Conservation (phyloP, 1,140 invertebrate genomes). For the Drosophila sp. region DNA sequence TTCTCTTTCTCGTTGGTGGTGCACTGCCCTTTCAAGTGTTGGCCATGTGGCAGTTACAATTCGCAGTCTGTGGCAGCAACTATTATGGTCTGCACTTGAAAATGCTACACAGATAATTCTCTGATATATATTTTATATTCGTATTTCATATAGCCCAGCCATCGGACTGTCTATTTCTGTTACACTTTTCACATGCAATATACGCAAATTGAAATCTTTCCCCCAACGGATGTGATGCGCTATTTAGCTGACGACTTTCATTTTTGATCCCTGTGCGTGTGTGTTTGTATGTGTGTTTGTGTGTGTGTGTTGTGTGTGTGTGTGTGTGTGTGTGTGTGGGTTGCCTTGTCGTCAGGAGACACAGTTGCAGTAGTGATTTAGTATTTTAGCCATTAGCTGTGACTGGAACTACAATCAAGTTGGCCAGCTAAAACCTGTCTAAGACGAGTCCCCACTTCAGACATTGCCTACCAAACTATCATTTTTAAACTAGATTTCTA, state of each 20-base stretch:
- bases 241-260: conserved; percentile 46
- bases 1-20: conserved; percentile 11
- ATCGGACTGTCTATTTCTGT: conserved; percentile 45
- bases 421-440: conserved; percentile 9
- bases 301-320: background rate
- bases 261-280: conserved; percentile 18
- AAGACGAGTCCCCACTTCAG: conserved; percentile 1
- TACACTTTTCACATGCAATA: conserved; percentile 18
- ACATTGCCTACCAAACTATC: background rate
- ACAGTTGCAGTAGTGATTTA: conserved; percentile 20
- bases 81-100: conserved; percentile 40
- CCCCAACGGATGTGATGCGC: conserved; percentile 49
- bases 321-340: conserved; percentile 6
- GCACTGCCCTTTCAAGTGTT: conserved; percentile 43
- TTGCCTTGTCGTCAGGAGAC: conserved; percentile 1
- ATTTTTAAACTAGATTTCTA: conserved; percentile 10
- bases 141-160: conserved; percentile 15
- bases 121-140: conserved; percentile 15
- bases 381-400: conserved; percentile 14
- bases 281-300: background rate
- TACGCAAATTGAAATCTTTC: conserved; percentile 29
- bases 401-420: conserved; percentile 11
- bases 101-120: conserved; percentile 11
- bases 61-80: conserved; percentile 6
- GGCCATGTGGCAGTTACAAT: conserved; percentile 40